Percentiles rank a stretch among this genome's conserved stretches.
phyloP scores from a whole-genome alignment of 2,797 vertebrate genomes.

The Protosalanx chinensis region DNA sequence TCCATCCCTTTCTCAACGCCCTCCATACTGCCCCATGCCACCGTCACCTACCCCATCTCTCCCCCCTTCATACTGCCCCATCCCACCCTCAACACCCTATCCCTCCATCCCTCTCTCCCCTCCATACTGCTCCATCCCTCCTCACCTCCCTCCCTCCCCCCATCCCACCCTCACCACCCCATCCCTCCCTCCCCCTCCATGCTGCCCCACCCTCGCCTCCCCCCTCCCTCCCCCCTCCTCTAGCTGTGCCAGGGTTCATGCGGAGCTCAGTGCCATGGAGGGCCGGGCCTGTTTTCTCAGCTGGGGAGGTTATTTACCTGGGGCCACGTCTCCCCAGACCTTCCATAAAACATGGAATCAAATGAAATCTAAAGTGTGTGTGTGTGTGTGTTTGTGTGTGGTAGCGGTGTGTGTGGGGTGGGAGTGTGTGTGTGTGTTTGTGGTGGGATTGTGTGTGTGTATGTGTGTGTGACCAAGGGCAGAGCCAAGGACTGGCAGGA shows the following conservation, averaged over 20 bases:
- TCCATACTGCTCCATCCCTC: constrained; percentile 57
- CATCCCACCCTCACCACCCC: constrained; percentile 70
- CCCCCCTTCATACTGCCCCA: no score
- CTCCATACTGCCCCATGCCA: no score
- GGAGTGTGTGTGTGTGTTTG: constrained; percentile 37
- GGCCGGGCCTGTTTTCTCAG: constrained; percentile 90
- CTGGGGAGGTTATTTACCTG: constrained; percentile 91
- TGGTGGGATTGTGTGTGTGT: no score
- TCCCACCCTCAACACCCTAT: no score
- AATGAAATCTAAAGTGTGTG: constrained; percentile 61
- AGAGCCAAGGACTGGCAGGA: constrained; percentile 74
- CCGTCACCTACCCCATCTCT: no score
- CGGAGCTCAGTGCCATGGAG: constrained; percentile 65
- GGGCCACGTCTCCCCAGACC: constrained; percentile 83
- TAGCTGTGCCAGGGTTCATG: constrained; percentile 74
- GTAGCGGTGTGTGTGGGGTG: no score
- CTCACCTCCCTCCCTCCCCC: constrained; percentile 64
- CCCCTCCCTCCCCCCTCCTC: constrained; percentile 73
- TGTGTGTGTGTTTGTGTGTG: no score
- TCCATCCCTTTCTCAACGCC: no score
- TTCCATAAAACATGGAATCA: constrained; percentile 65
- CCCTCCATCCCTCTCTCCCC: constrained; percentile 8
- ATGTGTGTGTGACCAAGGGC: constrained; percentile 48
- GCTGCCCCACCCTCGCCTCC: no score
- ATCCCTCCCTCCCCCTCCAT: no score